phyloP scores from a whole-genome alignment of 2,888 invertebrate species.

The Incurvaria masculella region DNA sequence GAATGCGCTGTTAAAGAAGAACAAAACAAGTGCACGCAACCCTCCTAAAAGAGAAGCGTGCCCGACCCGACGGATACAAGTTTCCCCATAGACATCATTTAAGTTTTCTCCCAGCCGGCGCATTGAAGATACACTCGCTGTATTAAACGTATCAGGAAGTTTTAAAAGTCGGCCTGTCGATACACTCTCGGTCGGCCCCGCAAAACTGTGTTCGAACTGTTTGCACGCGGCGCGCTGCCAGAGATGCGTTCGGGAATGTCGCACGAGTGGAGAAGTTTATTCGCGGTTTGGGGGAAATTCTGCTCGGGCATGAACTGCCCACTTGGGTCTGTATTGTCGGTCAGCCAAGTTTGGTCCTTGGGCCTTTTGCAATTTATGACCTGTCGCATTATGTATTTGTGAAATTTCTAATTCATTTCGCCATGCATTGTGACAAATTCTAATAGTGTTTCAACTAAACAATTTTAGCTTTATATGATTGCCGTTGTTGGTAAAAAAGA shows the following conservation, averaged over 20 bases:
- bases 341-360: no score
- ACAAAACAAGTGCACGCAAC: background rate
- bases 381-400: no score
- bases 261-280: background rate
- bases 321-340: no score
- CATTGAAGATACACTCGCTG: slow-evolving; percentile 20
- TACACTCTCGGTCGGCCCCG: slow-evolving; percentile 9
- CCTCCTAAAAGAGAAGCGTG: slow-evolving; percentile 16
- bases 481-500: no score
- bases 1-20: background rate
- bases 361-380: no score
- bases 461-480: no score
- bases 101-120: background rate
- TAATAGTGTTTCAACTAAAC: no score
- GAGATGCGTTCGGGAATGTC: background rate
- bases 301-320: no score
- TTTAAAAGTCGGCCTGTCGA: slow-evolving; percentile 39
- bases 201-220: background rate
- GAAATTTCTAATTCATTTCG: no score
- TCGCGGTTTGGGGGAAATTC: no score
- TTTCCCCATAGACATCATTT: slow-evolving; percentile 44
- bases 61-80: slow-evolving; percentile 30
- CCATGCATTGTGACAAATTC: no score
- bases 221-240: background rate
- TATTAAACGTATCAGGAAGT: slow-evolving; percentile 41